Percentiles rank a stretch among this genome's conserved stretches.
Evolutionary conservation across 2,113 vertebrate genomes (phyloP).

Genomic region (Calidris pugnax): DNA sequence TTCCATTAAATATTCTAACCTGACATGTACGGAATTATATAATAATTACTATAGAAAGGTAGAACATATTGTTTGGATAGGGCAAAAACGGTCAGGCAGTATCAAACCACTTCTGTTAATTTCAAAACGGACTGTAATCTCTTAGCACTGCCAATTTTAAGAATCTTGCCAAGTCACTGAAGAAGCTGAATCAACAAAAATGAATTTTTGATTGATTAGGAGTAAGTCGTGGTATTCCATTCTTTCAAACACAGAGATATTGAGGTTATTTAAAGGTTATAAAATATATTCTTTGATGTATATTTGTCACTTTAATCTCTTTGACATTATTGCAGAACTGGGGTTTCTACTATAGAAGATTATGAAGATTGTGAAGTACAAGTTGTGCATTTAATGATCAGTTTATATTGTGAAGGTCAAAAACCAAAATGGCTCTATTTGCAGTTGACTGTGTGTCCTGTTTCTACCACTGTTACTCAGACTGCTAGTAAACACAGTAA

Average conservation of each 20-base stretch:
- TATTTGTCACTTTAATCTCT: conserved; percentile 18
- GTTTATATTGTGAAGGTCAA: conserved; percentile 33
- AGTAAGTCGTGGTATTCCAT: conserved; percentile 16
- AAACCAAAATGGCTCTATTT: background rate
- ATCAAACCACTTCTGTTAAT: background rate
- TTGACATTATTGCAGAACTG: background rate
- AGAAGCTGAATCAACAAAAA: conserved; percentile 66
- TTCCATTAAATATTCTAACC: conserved; percentile 54
- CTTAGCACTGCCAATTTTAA: conserved; percentile 28
- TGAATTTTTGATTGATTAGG: conserved; percentile 68
- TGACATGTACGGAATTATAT: conserved; percentile 42
- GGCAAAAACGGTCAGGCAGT: background rate
- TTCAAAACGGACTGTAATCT: conserved; percentile 11
- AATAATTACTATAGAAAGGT: conserved; percentile 41
- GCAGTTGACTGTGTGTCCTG: background rate
- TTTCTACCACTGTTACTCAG: background rate
- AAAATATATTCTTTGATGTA: conserved; percentile 29
- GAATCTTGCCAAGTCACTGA: conserved; percentile 30
- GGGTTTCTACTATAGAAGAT: background rate
- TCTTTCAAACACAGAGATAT: conserved; percentile 45
- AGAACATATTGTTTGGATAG: background rate
- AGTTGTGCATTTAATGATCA: background rate
- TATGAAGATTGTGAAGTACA: background rate
- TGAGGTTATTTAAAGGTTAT: conserved; percentile 62
- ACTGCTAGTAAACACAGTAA: background rate